Evolutionary conservation across 2,888 invertebrate species (phyloP), one percentile per base, ranked within the genome.

Genomic region (Stramonita haemastoma): DNA sequence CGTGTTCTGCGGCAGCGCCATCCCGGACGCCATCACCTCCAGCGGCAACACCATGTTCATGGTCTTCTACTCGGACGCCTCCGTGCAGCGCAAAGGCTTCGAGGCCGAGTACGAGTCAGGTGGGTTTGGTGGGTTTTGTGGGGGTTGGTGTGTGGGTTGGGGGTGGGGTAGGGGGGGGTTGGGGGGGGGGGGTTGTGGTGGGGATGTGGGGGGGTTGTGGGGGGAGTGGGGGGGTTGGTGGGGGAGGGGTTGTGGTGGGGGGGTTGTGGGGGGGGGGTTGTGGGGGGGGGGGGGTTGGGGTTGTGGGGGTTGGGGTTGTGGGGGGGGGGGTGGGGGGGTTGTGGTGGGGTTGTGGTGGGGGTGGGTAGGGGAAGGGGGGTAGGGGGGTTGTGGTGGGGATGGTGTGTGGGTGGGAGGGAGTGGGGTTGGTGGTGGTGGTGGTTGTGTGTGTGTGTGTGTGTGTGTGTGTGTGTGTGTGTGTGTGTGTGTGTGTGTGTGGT

Each of bases 21-120:
- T 98, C 34, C 96, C 96, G 6, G 94, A 95, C n/a, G 94, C 95
- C 1, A 94, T 96, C 77, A 93, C 95, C 6, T 96, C 96, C n/a
- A 95, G 95, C 73, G 94, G 95, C 83, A 96, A 96, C 92, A 93
- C 95, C 87, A 95, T 96, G 93, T 96, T 95, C 92, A 98, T 99
- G 97, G 98, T 98, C 0, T 99, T 99, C 96, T 98, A 98, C 95
- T 98, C 99, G 0, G 99, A 99, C 95, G 98, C 98, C 4, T 98
- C 98, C 15, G 98, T 99, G 66, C 98, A 99, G 95, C 97, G 98
- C 92, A 98, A 98, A 96, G 99, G 99, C 6, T 99, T 99, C 96
- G 97, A 97, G 91, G 99, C 99, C 0, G 97, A 97, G 15, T 99
- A 99, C 96, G 98, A 98, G 22, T 99, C 99, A 93, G 98, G 98